Evolutionary conservation across 2,797 vertebrate species (phyloP), one percentile per base, ranked within the genome.

Genomic region (Halcyon leucocephala): DNA sequence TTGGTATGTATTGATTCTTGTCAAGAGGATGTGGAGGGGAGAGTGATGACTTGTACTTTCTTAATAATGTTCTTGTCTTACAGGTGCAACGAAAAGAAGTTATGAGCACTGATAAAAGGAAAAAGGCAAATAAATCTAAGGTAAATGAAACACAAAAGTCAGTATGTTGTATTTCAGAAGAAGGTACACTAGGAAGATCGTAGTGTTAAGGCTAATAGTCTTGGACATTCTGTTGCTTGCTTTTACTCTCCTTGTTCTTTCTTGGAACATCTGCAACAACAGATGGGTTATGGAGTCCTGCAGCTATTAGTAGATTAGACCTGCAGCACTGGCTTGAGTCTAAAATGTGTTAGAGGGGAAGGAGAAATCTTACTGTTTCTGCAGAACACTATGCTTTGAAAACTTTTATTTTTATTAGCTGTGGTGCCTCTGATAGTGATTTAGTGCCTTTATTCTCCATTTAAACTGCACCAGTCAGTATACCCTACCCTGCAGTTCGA

Each of bases 81-180:
- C 91, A 99, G 99, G 98, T 99, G n/a, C 99, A 99, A 97, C 99
- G 98, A 93, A 99, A 98, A 77, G 99, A 99, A 41, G 33, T 94
- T 54, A 69, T 91, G 58, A 95, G 95, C 78, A 74, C 72, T 55
- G 99, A 99, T 87, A 99, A 99, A 98, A 99, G 98, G 97, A 99
- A 99, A 97, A 99, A 99, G 87, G 28, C 98, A 57, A 98, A 64
- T 94, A 99, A 99, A 96, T 99, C 99, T 26, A 99, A 99, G 99
- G 99, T 99, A 98, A 97, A 90, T 64, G 64, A 81, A 95, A 83
- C 25, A 7, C 37, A 28, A 64, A 54, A 80, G 86, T 78, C 26
- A 10, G 8, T 31, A 17, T 48, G 17, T 61, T 83, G 15, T 51
- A 44, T 22, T 74, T 91, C 78, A 77, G 29, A 58, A 92, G 60